A percentile compares a stretch with the other conserved stretches of the same genome.
phyloP scores from a whole-genome alignment of 2,888 invertebrate genomes.

The Phortica okadai region DNA sequence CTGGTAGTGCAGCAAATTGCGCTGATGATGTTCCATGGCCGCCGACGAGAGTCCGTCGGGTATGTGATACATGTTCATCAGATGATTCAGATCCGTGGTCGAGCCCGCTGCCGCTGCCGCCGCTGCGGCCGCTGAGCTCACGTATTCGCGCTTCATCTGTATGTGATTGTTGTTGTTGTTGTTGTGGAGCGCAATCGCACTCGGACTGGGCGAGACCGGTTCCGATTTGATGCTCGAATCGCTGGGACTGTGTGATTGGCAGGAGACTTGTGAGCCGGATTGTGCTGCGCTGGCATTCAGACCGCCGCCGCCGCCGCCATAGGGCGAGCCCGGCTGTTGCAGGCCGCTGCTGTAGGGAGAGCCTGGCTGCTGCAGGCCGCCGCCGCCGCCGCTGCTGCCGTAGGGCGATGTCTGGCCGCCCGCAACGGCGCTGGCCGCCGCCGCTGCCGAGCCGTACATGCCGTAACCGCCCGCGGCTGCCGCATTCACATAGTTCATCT shows the following conservation, averaged over 20 bases:
- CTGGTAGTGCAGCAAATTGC: constrained; percentile 76
- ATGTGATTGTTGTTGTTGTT: constrained; percentile 71
- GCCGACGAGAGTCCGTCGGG: constrained; percentile 79
- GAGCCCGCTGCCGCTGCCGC: constrained; percentile 72
- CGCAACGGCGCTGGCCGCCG: constrained; percentile 76
- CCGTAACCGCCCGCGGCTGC: constrained; percentile 80
- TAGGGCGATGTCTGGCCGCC: constrained; percentile 87
- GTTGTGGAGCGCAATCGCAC: constrained; percentile 72
- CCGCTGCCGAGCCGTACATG: constrained; percentile 80
- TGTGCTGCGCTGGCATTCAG: constrained; percentile 32
- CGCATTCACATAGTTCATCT: constrained; percentile 89
- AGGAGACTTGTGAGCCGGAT: constrained; percentile 80
- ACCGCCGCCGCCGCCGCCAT: constrained; percentile 71
- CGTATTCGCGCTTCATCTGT: constrained; percentile 84
- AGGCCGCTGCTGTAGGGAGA: constrained; percentile 80
- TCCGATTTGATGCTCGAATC: constrained; percentile 93
- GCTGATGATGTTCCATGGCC: constrained; percentile 65
- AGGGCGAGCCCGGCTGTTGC: constrained; percentile 80
- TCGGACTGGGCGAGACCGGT: constrained; percentile 87
- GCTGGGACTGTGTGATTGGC: constrained; percentile 88
- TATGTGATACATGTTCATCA: constrained; percentile 83
- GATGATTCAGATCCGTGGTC: constrained; percentile 81
- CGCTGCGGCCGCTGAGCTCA: constrained; percentile 77
- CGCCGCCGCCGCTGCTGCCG: constrained; percentile 73
- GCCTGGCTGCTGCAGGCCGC: constrained; percentile 80